phyloP scores from a whole-genome alignment of 1,140 invertebrate species.

The Colletes gigas region DNA sequence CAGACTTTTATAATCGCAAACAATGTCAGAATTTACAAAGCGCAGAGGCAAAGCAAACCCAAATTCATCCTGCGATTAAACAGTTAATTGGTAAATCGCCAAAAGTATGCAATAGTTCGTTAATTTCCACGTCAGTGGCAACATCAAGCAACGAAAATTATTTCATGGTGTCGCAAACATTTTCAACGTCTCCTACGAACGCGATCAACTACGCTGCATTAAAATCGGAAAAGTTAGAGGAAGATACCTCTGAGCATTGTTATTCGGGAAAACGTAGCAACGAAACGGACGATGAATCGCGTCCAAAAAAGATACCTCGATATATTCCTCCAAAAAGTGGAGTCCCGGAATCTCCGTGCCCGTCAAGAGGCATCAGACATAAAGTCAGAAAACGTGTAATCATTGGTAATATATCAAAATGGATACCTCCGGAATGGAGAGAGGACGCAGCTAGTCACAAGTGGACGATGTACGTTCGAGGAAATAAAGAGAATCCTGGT shows the following conservation, averaged over 20 bases:
- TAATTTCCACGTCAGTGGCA: background rate
- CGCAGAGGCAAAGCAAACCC: conserved; percentile 81
- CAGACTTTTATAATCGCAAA: conserved; percentile 86
- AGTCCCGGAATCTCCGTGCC: conserved; percentile 58
- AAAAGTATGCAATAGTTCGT: background rate
- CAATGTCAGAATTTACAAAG: conserved; percentile 79
- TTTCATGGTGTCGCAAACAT: background rate
- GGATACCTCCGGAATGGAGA: conserved; percentile 85
- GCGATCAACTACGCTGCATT: background rate
- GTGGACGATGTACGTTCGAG: conserved; percentile 93
- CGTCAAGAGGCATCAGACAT: conserved; percentile 70
- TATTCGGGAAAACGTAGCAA: conserved; percentile 9
- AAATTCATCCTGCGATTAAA: conserved; percentile 88
- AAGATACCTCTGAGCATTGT: background rate
- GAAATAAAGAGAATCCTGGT: conserved; percentile 83
- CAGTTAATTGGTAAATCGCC: conserved; percentile 84
- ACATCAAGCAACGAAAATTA: background rate
- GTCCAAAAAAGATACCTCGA: conserved; percentile 75
- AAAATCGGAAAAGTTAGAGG: background rate
- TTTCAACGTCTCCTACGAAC: background rate
- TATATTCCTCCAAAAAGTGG: conserved; percentile 75
- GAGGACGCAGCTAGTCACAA: conserved; percentile 91
- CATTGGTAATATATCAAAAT: conserved; percentile 93
- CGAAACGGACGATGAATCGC: conserved; percentile 17
- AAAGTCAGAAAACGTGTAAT: conserved; percentile 81